Evolutionary conservation across 2,113 vertebrate genomes (phyloP).

Genomic region (Poecilia latipinna): DNA sequence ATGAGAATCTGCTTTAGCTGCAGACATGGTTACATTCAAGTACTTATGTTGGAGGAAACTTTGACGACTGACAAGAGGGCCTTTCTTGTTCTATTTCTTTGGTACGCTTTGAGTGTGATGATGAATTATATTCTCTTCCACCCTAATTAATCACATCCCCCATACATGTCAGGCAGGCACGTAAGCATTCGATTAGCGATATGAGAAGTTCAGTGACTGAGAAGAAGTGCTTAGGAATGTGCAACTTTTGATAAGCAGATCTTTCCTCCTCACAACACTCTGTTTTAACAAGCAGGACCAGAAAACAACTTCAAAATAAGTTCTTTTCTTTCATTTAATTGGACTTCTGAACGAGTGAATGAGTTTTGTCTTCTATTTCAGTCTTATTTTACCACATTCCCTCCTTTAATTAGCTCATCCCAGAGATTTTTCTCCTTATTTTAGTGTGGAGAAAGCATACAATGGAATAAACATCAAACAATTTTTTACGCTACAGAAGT

Average conservation of each 20-base stretch:
- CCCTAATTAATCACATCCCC: background rate
- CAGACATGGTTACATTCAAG: slow-evolving; percentile 38
- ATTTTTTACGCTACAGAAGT: background rate
- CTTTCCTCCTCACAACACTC: slow-evolving; percentile 47
- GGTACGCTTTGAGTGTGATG: slow-evolving; percentile 8
- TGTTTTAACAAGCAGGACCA: slow-evolving; percentile 55
- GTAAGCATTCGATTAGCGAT: slow-evolving; percentile 6
- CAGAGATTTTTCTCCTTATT: background rate
- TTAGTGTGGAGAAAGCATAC: background rate
- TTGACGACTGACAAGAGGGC: slow-evolving; percentile 12
- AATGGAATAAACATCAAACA: background rate
- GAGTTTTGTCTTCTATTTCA: background rate
- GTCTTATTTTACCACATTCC: background rate
- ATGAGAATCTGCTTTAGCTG: slow-evolving; percentile 55
- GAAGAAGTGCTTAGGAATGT: slow-evolving; percentile 32
- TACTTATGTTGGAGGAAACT: slow-evolving; percentile 29
- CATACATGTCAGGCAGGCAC: slow-evolving; percentile 6
- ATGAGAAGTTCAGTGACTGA: slow-evolving; percentile 23
- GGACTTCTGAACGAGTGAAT: background rate
- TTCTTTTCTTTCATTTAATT: slow-evolving; percentile 14
- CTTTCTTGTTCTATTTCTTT: slow-evolving; percentile 7
- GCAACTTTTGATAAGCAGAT: slow-evolving; percentile 35
- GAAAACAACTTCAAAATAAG: slow-evolving; percentile 33
- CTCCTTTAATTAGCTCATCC: background rate
- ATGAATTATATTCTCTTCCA: slow-evolving; percentile 6